phyloP scores from a whole-genome alignment of 2,797 vertebrate species.

The Podargus strigoides region DNA sequence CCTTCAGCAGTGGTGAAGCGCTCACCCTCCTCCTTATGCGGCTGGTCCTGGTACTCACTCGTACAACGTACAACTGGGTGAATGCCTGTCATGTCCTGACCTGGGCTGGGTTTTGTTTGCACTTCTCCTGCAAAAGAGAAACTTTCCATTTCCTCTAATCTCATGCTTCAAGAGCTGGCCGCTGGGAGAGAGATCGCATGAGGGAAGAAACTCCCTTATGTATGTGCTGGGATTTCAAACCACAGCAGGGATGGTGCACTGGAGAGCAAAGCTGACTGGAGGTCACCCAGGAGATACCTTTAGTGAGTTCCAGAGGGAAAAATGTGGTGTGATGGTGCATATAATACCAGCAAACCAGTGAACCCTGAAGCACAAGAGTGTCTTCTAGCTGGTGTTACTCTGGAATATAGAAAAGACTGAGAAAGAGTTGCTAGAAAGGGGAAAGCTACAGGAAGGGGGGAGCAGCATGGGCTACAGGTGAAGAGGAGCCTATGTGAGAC shows the following conservation, averaged over 20 bases:
- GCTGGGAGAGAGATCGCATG: neutral
- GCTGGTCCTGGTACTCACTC: neutral
- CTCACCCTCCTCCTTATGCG: neutral
- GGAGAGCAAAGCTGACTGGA: constrained; percentile 5
- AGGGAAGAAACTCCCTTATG: neutral
- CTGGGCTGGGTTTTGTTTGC: neutral
- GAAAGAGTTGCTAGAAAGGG: neutral
- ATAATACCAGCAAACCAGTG: neutral
- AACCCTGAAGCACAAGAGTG: neutral
- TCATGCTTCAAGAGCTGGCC: neutral
- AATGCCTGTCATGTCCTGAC: neutral
- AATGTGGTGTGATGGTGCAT: neutral
- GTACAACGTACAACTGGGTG: no score
- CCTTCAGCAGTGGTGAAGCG: neutral
- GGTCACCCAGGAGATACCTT: constrained; percentile 26
- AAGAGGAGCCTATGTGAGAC: neutral
- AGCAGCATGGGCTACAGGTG: neutral
- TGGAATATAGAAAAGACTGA: neutral
- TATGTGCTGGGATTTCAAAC: neutral
- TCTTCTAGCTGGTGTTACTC: neutral
- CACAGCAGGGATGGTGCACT: neutral
- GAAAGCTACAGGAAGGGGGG: neutral
- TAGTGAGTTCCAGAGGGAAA: constrained; percentile 17
- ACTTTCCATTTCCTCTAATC: neutral
- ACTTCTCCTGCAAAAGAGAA: neutral